These are phyloP conservation scores for Amphimedon queenslandica DNA, from an alignment of 37 sponge, comb jelly and placozoan genomes.

Conservation along the genomic window DNA sequence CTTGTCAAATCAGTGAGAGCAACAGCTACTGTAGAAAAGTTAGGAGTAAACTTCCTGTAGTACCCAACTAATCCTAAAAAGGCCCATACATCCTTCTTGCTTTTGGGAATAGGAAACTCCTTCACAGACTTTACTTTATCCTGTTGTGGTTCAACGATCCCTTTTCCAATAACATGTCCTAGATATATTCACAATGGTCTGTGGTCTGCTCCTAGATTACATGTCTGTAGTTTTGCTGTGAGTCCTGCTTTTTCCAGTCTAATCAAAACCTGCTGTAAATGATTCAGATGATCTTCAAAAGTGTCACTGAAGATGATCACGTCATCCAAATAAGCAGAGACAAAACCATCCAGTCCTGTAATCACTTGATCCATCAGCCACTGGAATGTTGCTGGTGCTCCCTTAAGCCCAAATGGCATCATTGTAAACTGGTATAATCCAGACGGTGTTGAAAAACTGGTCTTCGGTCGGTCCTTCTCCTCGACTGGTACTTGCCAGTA, in stretches of 20 bases:
- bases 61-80: slow-evolving; percentile 2
- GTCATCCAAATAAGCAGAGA: slow-evolving; percentile 51
- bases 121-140: slow-evolving; percentile 40
- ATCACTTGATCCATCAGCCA: slow-evolving; percentile 39
- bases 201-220: background rate
- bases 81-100: background rate
- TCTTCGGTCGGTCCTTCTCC: slow-evolving; percentile 1
- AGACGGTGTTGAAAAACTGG: slow-evolving; percentile 37
- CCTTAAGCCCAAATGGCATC: no score
- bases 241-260: slow-evolving; percentile 14
- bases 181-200: slow-evolving; percentile 23
- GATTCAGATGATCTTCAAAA: slow-evolving; percentile 25
- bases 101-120: background rate
- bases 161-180: slow-evolving; percentile 48
- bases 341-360: slow-evolving; percentile 10
- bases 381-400: slow-evolving; percentile 65
- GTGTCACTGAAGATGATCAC: slow-evolving; percentile 32
- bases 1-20: slow-evolving; percentile 1
- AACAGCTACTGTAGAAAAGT: slow-evolving; percentile 1
- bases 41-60: slow-evolving; percentile 3
- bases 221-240: slow-evolving; percentile 17
- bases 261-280: slow-evolving; percentile 20
- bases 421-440: slow-evolving; percentile 30
- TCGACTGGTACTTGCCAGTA: slow-evolving; percentile 62
- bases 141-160: slow-evolving; percentile 23